Evolutionary conservation across 92 coral and sea anemone genomes (phyloP).

Genomic region (Zoanthus solanderi): DNA sequence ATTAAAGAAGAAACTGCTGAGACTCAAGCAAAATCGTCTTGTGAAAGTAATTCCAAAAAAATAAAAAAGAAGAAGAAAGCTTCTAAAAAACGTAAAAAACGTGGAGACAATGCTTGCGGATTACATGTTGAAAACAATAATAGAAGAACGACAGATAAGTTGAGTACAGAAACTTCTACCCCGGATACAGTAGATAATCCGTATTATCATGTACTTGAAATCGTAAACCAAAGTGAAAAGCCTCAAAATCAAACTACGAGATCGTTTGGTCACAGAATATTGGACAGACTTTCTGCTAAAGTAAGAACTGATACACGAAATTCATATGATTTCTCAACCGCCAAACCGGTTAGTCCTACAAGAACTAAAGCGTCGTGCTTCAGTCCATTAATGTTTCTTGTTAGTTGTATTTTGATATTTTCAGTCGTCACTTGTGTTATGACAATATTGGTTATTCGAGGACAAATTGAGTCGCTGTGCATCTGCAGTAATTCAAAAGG

Average conservation of each 20-base stretch:
- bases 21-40: background rate
- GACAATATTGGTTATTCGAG: constrained; percentile 62
- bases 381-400: background rate
- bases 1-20: background rate
- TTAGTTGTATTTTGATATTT: constrained; percentile 54
- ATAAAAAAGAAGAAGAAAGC: background rate
- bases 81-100: background rate
- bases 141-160: background rate
- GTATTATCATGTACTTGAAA: constrained; percentile 42
- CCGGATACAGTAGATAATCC: constrained; percentile 11
- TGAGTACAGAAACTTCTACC: background rate
- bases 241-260: background rate
- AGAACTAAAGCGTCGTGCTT: background rate
- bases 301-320: background rate
- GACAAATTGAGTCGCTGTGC: constrained; percentile 44
- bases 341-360: background rate
- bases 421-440: constrained; percentile 57
- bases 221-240: background rate
- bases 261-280: background rate
- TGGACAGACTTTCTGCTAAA: constrained; percentile 6
- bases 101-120: background rate
- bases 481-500: background rate
- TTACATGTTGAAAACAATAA: background rate
- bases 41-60: background rate
- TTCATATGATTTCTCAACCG: background rate